Conservation (phyloP, 1,140 invertebrate species). For the Psix sp. region DNA sequence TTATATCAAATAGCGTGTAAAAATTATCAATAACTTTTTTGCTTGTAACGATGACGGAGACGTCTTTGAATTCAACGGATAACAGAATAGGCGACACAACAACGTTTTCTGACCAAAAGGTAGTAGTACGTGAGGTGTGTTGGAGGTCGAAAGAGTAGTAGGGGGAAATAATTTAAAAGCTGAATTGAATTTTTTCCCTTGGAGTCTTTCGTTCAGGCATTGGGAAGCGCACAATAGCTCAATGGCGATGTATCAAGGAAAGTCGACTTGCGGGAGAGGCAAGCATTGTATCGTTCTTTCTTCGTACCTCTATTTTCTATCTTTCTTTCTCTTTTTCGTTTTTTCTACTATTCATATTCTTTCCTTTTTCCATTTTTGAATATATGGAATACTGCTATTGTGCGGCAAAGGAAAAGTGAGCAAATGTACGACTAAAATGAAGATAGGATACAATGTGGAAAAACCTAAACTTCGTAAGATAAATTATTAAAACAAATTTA, state of each 20-base stretch:
- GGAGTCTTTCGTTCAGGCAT: conserved; percentile 76
- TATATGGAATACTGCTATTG: conserved; percentile 54
- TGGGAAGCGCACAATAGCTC: conserved; percentile 77
- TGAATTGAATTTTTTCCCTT: conserved; percentile 78
- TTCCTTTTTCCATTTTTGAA: conserved; percentile 58
- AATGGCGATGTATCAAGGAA: conserved; percentile 78
- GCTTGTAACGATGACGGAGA: conserved; percentile 59
- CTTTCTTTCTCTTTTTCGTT: conserved; percentile 49
- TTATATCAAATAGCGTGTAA: conserved; percentile 36
- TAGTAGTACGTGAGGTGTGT: conserved; percentile 57
- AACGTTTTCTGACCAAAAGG: conserved; percentile 60
- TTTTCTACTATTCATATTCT: conserved; percentile 50
- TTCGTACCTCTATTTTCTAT: conserved; percentile 63
- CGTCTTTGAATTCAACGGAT: conserved; percentile 54
- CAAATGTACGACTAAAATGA: conserved; percentile 61
- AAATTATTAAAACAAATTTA: background rate
- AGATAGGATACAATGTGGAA: conserved; percentile 47
- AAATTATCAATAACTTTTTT: conserved; percentile 58
- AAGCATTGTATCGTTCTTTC: conserved; percentile 77
- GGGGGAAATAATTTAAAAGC: conserved; percentile 77
- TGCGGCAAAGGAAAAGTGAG: conserved; percentile 60
- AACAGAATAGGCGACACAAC: conserved; percentile 60
- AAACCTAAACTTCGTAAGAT: conserved; percentile 41
- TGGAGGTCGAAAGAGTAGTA: conserved; percentile 52
- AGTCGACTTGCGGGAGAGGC: conserved; percentile 77